A percentile compares a stretch with the other conserved stretches of the same genome.
Conservation (phyloP, 2,113 vertebrate species). For the Euleptes europaea region DNA sequence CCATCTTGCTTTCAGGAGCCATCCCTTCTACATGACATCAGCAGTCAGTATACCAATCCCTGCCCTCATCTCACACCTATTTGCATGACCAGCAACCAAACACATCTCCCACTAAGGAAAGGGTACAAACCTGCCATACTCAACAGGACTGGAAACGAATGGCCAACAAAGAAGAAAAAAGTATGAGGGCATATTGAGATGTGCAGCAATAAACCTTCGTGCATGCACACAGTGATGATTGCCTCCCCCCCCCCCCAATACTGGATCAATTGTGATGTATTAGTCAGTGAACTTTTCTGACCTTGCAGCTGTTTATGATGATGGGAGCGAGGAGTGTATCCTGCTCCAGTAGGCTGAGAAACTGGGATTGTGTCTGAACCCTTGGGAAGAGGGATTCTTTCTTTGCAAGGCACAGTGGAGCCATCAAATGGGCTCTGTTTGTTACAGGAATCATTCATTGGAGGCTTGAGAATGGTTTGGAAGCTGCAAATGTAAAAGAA, state of each 20-base stretch:
- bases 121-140: too few species aligned
- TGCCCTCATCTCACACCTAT: neutral
- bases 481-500: neutral
- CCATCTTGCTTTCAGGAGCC: neutral
- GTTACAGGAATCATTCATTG: neutral
- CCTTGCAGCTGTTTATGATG: slow-evolving; percentile 59
- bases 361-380: slow-evolving; percentile 25
- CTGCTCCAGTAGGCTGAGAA: slow-evolving; percentile 40
- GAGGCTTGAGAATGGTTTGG: slow-evolving; percentile 1
- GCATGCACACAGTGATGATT: too few species aligned
- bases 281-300: slow-evolving; percentile 59
- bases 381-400: slow-evolving; percentile 34
- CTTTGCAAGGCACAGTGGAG: slow-evolving; percentile 19
- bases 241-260: slow-evolving; percentile 38
- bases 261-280: slow-evolving; percentile 51
- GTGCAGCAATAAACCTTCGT: neutral
- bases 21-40: too few species aligned
- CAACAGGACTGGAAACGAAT: neutral
- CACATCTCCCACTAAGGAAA: neutral
- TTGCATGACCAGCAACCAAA: neutral
- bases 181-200: neutral
- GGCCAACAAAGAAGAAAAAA: neutral
- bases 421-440: neutral
- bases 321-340: slow-evolving; percentile 30
- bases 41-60: neutral